Evolutionary conservation across 1,140 invertebrate species (phyloP).

Genomic region (Glossosoma conforme): DNA sequence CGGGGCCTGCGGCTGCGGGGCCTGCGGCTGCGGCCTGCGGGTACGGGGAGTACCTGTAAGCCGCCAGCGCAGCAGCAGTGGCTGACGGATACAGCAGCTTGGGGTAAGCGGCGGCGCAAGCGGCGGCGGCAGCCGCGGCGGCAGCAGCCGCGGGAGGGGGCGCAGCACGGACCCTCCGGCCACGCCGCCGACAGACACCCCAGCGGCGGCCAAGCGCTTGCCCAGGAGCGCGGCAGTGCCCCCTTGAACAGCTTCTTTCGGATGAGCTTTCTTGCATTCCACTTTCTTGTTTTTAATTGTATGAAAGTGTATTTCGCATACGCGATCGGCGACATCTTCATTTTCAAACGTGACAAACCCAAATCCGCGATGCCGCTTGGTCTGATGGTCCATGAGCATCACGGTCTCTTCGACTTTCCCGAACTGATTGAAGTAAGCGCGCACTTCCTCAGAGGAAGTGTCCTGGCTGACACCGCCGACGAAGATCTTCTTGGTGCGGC

Average conservation of each 20-base stretch:
- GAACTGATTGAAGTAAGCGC: constrained; percentile 87
- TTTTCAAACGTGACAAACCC: constrained; percentile 91
- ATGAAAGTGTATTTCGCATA: constrained; percentile 90
- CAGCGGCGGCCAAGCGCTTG: constrained; percentile 40
- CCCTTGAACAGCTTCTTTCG: constrained; percentile 79
- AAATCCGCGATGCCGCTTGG: constrained; percentile 84
- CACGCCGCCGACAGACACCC: constrained; percentile 33
- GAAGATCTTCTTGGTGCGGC: constrained; percentile 89
- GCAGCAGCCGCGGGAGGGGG: constrained; percentile 29
- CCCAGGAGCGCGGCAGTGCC: constrained; percentile 38
- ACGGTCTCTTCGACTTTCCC: constrained; percentile 89
- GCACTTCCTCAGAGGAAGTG: constrained; percentile 85
- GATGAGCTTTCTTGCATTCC: constrained; percentile 89
- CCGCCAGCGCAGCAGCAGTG: constrained; percentile 59
- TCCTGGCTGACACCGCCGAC: constrained; percentile 89
- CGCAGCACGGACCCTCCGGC: constrained; percentile 31
- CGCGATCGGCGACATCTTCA: constrained; percentile 84
- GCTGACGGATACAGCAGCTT: no score
- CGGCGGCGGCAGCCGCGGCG: constrained; percentile 24
- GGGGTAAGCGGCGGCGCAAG: no score
- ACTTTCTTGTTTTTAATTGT: constrained; percentile 92
- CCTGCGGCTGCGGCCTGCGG: constrained; percentile 53
- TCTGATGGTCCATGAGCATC: constrained; percentile 93
- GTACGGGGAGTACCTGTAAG: constrained; percentile 69
- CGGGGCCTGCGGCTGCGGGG: constrained; percentile 51